A percentile compares a stretch with the other conserved stretches of the same genome.
Evolutionary conservation across 2,797 vertebrate species (phyloP).

Genomic region (Pitangus sulphuratus): DNA sequence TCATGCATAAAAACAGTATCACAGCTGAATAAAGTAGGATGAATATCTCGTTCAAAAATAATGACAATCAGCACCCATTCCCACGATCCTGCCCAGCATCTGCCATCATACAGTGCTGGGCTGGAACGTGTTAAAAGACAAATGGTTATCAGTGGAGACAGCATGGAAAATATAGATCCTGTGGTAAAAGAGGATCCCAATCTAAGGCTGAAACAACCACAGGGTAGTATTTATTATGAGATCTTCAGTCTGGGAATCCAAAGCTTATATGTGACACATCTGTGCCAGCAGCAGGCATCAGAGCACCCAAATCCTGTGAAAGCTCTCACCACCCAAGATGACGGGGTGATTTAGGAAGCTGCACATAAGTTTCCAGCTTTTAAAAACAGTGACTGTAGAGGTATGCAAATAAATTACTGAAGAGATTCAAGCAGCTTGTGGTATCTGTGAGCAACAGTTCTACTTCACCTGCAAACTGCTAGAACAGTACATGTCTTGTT

Average conservation of each 20-base stretch:
- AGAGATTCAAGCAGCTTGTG: background rate
- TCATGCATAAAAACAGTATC: background rate
- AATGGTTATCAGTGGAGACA: background rate
- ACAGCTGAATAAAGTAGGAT: background rate
- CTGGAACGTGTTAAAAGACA: background rate
- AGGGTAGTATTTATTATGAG: background rate
- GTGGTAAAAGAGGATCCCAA: background rate
- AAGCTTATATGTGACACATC: background rate
- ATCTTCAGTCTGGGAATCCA: background rate
- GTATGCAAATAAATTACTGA: background rate
- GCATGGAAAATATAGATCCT: background rate
- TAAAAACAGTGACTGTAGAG: background rate
- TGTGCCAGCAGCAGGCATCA: background rate
- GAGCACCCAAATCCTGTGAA: background rate
- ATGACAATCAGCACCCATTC: background rate
- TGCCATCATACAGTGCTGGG: background rate
- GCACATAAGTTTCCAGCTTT: background rate
- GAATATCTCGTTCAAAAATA: background rate
- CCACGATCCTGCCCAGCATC: background rate
- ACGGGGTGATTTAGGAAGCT: rapidly evolving
- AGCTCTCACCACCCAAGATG: background rate
- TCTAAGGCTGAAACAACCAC: background rate
- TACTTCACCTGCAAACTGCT: background rate
- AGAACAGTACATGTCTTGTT: background rate
- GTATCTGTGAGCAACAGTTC: background rate